phyloP scores from a whole-genome alignment of 2,888 invertebrate genomes.

The Cephalotes varians region DNA sequence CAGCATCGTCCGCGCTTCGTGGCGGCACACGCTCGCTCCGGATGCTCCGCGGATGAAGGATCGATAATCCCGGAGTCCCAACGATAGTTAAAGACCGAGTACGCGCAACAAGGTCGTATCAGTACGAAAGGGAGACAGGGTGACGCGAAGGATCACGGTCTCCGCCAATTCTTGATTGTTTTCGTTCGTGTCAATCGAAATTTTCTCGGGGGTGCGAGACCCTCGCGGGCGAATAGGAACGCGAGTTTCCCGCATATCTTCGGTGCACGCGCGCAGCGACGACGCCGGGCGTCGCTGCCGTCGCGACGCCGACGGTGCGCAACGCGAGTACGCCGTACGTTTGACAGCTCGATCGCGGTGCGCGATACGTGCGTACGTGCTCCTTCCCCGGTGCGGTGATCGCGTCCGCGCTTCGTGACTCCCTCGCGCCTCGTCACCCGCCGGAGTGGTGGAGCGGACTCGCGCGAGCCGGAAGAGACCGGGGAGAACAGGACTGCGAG shows the following conservation, averaged over 20 bases:
- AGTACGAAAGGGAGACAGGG: not conserved
- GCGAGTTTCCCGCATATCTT: not conserved
- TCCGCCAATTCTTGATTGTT: not conserved
- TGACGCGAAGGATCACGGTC: not conserved
- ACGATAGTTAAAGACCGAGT: not conserved
- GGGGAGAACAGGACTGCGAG: not conserved
- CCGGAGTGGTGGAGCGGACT: not conserved
- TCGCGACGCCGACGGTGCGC: constrained; percentile 24
- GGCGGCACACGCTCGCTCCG: not conserved
- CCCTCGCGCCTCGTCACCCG: not conserved
- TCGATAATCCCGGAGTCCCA: not conserved
- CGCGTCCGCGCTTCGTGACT: not conserved
- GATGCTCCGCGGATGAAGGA: not conserved
- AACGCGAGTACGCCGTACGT: constrained; percentile 46
- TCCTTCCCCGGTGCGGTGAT: constrained; percentile 6
- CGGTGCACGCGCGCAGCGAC: not conserved
- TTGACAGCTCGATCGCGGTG: constrained; percentile 60
- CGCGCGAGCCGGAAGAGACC: not conserved
- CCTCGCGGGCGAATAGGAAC: not conserved
- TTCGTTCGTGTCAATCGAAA: not conserved
- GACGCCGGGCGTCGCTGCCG: constrained; percentile 36
- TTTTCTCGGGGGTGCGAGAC: not conserved
- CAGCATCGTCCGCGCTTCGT: constrained; percentile 3
- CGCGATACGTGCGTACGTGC: constrained; percentile 42
- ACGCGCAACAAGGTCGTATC: not conserved